Evolutionary conservation across 2,113 vertebrate species (phyloP).

Genomic region (Naja naja): DNA sequence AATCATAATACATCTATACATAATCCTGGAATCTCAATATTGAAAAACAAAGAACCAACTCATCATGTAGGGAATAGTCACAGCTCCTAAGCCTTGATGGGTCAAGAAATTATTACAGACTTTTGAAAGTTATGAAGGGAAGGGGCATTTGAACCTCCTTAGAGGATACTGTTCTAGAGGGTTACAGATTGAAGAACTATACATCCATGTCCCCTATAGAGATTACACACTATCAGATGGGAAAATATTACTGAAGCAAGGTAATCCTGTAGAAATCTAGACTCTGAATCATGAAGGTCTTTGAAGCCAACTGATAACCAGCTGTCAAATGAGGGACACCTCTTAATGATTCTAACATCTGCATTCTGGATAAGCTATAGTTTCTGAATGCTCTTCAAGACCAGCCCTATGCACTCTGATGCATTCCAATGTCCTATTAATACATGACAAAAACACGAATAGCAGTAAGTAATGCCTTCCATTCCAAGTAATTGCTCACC

Average conservation of each 20-base stretch:
- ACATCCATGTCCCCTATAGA: neutral
- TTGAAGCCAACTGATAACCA: neutral
- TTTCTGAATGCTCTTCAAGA: neutral
- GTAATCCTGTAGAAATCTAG: neutral
- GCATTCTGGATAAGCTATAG: neutral
- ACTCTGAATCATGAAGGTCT: neutral
- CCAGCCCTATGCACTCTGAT: neutral
- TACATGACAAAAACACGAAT: neutral
- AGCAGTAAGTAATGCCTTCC: neutral
- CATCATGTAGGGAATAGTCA: neutral
- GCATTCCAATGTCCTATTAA: neutral
- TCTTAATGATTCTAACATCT: neutral
- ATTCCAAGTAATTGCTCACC: neutral
- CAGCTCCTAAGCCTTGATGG: neutral
- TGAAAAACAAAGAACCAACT: neutral
- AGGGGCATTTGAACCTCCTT: neutral
- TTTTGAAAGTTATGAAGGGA: neutral
- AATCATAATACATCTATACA: neutral
- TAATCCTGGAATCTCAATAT: neutral
- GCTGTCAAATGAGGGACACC: neutral
- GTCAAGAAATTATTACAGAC: neutral
- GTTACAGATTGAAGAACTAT: neutral
- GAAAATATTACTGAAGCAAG: neutral
- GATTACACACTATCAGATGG: neutral
- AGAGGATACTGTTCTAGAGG: neutral